Base-by-base conservation (phyloP, 2,113 vertebrate genomes). In the Gallinago media region DNA sequence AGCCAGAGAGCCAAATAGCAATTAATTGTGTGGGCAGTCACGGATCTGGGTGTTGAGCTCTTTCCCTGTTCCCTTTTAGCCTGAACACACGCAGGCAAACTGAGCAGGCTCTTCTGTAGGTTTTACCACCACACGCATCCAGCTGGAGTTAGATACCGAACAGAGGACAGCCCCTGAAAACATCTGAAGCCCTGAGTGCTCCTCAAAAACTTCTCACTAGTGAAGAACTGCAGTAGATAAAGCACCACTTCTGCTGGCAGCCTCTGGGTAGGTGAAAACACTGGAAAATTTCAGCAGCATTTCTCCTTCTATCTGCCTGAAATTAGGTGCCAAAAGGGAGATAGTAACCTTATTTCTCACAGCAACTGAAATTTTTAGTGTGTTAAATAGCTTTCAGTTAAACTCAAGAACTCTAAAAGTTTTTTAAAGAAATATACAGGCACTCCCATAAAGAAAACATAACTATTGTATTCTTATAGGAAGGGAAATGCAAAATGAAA, bases 401-500 rank as follows among this genome's bases (percentile, higher is more conserved):
- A 71, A 71, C 22, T 38, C 36, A 68, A 75, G n/a, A 73, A 56
- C 26, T 83, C 40, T 65, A 40, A 27, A 65, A n/a, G 9, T 3
- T 32, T n/a, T 89, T 70, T 71, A 36, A 59, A 76, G 6, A 66
- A 92, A 81, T 25, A 25, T 25, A 40, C 16, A 55, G 36, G 31
- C 32, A 85, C 8, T 85, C 12, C 56, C 32, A 19, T 49, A 80
- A 92, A 70, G 36, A 73, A 94, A 94, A 62, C 22, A 20, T 42
- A 59, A 71, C 20, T 83, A 13, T 34, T 74, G 29, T 50, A 20
- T 59, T 89, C 84, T 89, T 74, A 58, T 46, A 46, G 55, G 56
- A 59, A 91, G 91, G 34, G 27, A 74, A 74, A 92, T 78, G 15
- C 11, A 16, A 47, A 72, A 92, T 11, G 34, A 56, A 89, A 93